Evolutionary conservation across 2,888 invertebrate species (phyloP).

Genomic region (Agrochola macilenta): DNA sequence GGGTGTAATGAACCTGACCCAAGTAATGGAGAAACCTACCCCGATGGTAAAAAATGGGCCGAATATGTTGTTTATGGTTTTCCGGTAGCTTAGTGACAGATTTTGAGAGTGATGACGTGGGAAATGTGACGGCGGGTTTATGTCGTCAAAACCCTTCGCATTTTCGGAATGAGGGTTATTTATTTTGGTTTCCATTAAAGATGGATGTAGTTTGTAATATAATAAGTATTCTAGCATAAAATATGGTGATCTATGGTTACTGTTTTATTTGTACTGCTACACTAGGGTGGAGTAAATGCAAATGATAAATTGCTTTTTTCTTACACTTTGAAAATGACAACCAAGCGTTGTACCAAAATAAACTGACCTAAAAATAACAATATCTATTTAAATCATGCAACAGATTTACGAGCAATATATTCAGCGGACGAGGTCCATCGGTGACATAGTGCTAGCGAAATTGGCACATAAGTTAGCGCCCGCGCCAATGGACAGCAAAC

Average conservation of each 20-base stretch:
- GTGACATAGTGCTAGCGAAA: conserved; percentile 80
- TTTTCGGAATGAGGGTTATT: conserved; percentile 41
- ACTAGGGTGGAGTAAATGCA: neutral
- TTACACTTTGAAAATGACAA: conserved; percentile 2
- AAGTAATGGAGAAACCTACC: conserved; percentile 54
- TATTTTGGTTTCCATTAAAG: conserved; percentile 44
- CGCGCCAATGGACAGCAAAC: conserved; percentile 72
- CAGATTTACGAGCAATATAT: conserved; percentile 64
- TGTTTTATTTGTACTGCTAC: conserved; percentile 13
- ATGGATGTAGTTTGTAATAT: conserved; percentile 38
- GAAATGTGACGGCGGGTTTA: conserved; percentile 48
- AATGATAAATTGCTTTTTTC: conserved; percentile 30
- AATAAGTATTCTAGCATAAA: conserved; percentile 12
- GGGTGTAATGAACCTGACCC: conserved; percentile 60
- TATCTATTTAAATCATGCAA: conserved; percentile 57
- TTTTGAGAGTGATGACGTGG: conserved; percentile 59
- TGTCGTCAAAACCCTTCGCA: conserved; percentile 41
- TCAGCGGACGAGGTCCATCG: conserved; percentile 73
- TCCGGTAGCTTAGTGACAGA: conserved; percentile 64
- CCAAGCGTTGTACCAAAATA: neutral
- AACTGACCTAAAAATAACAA: conserved; percentile 7
- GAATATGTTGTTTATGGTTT: conserved; percentile 64
- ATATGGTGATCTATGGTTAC: neutral
- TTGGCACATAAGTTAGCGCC: conserved; percentile 81
- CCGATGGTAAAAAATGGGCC: conserved; percentile 59